A percentile compares a stretch with the other conserved stretches of the same genome.
phyloP scores from a whole-genome alignment of 2,113 vertebrate genomes.

The Todiramphus chloris region DNA sequence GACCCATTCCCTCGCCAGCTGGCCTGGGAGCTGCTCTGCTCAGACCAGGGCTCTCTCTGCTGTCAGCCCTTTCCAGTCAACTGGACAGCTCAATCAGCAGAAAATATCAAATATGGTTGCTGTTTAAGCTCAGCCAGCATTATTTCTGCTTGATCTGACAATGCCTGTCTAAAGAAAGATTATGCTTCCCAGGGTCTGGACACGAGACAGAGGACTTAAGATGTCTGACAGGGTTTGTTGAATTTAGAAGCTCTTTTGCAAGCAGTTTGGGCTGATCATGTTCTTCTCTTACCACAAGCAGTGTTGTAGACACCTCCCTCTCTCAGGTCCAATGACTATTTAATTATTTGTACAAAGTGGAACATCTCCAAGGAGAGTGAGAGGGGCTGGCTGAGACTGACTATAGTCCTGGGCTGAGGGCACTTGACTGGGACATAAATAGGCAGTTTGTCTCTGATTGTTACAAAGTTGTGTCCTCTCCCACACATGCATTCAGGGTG shows the following conservation, averaged over 20 bases:
- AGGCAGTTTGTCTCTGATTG: background rate
- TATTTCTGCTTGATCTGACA: constrained; percentile 24
- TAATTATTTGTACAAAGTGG: constrained; percentile 1
- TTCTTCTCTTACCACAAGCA: background rate
- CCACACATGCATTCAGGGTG: background rate
- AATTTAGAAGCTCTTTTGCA: constrained; percentile 3
- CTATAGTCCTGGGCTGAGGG: background rate
- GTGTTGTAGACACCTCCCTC: background rate
- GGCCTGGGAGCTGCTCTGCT: constrained; percentile 79
- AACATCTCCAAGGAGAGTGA: background rate
- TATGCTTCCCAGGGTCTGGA: background rate
- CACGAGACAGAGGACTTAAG: background rate
- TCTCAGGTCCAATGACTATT: background rate
- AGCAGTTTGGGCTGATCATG: background rate
- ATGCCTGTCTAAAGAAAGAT: constrained; percentile 7
- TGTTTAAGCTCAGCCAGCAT: background rate
- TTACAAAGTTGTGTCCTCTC: background rate
- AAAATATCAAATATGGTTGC: constrained; percentile 55
- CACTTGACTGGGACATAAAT: background rate
- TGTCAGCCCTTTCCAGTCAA: constrained; percentile 82
- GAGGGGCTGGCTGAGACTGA: accelerated
- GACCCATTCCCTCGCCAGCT: constrained; percentile 79
- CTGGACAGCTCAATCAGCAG: constrained; percentile 74
- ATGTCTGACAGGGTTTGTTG: background rate
- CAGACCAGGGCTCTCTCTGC: constrained; percentile 77